Conservation (phyloP, 2,113 vertebrate species). For the Papio anubis region DNA sequence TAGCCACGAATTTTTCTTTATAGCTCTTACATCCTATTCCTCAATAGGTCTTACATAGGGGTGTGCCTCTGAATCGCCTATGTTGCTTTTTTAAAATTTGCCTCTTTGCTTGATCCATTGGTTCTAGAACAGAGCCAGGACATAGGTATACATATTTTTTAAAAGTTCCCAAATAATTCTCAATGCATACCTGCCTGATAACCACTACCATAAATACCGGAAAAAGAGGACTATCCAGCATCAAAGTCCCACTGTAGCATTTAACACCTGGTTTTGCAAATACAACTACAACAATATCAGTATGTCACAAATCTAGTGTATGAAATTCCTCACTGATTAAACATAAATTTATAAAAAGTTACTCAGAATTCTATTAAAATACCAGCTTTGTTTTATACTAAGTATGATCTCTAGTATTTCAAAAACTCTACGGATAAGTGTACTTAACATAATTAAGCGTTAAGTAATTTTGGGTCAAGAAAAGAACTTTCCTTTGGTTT, state of each 20-base stretch:
- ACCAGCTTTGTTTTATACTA: not conserved
- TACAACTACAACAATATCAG: not conserved
- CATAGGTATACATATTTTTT: not conserved
- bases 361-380: not conserved
- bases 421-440: not conserved
- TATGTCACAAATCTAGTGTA: not conserved
- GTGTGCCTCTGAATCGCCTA: not conserved
- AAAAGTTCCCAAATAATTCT: not conserved
- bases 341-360: not conserved
- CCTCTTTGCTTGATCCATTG: not conserved
- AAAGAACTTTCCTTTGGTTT: not conserved
- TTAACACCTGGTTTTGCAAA: not conserved
- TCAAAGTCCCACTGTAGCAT: not conserved
- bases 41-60: not conserved
- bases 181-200: not conserved
- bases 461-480: not conserved
- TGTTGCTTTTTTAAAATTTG: not conserved
- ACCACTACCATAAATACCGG: too few relatives aligned
- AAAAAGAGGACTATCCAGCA: not conserved
- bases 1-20: not conserved
- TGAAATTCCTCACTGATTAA: not conserved
- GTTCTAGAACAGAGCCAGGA: not conserved
- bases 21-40: not conserved
- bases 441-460: not conserved
- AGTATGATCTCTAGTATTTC: not conserved